Evolutionary conservation across 2,888 invertebrate species (phyloP), one percentile per base, ranked within the genome.

Genomic region (Aphodius granarius): DNA sequence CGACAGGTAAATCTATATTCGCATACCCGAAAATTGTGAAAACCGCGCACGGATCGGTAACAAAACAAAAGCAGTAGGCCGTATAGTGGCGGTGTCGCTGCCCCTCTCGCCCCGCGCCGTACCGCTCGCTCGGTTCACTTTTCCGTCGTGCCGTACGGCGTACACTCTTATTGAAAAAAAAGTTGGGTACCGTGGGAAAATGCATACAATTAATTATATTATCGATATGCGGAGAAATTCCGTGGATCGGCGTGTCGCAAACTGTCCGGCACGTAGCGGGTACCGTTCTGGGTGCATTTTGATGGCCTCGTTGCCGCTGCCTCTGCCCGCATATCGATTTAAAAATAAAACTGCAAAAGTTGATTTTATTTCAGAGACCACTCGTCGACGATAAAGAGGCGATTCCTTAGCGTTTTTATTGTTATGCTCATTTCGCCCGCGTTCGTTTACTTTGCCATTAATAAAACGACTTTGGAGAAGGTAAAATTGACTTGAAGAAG

Each of bases 371-470:
- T 79, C 88, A 95, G 97, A 84, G 94, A 97, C 85, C 96, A 97
- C 87, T 96, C 97, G 15, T 90, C 93, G 6, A 95, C 94, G 4
- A 95, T 97, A 80, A 96, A 95, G 86, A 92, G 92, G 84, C 91
- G 97, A 84, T 97, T 97, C 86, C 90, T 95, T 80, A 96, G 97
- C 87, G 96, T 95, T 9, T 91, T 92, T 80, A 88, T 94, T 78
- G 94, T 96, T 88, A 93, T 95, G 89, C 85, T 95, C 73, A 84
- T 97, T 73, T 93, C 96, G 15, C 95, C 96, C 72, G 87, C 93
- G 77, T 92, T 95, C 83, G 90, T 95, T 72, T 93, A 94, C 84
- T 89, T 91, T 81, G 94, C 94, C 82, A 89, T 94, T 62, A 89
- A 91, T 76, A 90, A 91, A 80, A 89, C 91, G 75, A 87, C 91